Base-by-base conservation (phyloP, 2,888 invertebrate species). In the Hedychridium roseum region DNA sequence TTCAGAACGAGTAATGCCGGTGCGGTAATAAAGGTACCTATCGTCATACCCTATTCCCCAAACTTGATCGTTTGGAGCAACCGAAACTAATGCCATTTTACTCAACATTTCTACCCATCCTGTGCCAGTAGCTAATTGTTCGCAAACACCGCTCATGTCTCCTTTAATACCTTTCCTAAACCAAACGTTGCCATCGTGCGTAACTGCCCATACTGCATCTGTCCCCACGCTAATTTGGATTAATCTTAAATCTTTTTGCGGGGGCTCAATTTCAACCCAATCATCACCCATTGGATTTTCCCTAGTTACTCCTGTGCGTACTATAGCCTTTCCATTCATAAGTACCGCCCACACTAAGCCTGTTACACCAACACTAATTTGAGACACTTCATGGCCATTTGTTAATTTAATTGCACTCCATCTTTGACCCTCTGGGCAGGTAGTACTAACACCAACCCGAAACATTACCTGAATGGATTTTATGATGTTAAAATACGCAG, bases 21-120 rank as follows among this genome's bases (percentile, higher is more conserved):
- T 87, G 42, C 94, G 83, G 79, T 89, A 89, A 76, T 92, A 94
- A 46, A 93, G 83, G 57, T 87, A 83, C 51, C 93, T 87, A 79
- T 94, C 94, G 56, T 89, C 86, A 32, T 88, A 86, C 3, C 94
- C 93, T 61, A 94, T 87, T 7, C 89, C 94, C 61, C 56, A 66
- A 37, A 64, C 59, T 84, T 95, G 94, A 80, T 95, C 94, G 80
- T 92, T 92, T 9, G 88, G 84, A 21, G 93, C 89, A 45, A 94
- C 90, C n/a, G 92, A 90, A 35, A 95, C 84, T 71, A 89, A 83
- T 15, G 87, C 84, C 86, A 95, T 90, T 74, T 88, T 86, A 34
- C 92, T 93, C 51, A 92, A 88, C 85, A 95, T 93, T 82, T 93
- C 91, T 18, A 94, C 86, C 95, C 95, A 95, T 17, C 90, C 89